These are phyloP conservation scores for Phyllotreta cruciferae DNA, from an alignment of 2,888 invertebrate genomes.

Conservation along the genomic window DNA sequence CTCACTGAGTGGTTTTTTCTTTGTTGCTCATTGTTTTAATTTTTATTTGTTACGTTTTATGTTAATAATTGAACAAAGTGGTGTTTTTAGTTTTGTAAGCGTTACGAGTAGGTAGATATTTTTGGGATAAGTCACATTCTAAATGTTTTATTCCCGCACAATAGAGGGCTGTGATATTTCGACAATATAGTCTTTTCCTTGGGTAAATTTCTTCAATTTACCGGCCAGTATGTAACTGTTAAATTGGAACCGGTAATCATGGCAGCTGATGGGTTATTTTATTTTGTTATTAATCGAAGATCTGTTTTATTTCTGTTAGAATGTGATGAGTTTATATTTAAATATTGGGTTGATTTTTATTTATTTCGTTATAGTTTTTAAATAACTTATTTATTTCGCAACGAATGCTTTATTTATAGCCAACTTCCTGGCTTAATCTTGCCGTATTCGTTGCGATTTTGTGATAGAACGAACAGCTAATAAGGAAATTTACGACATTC, in stretches of 20 bases:
- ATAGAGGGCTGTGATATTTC: constrained; percentile 19
- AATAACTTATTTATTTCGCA: constrained; percentile 34
- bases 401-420: constrained; percentile 30
- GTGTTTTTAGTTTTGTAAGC: constrained; percentile 34
- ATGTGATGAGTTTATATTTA: constrained; percentile 22
- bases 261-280: not conserved
- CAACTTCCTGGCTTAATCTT: constrained; percentile 30
- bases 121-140: constrained; percentile 30
- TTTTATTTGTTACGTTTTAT: constrained; percentile 36
- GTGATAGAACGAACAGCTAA: not conserved
- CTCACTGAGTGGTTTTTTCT: constrained; percentile 5
- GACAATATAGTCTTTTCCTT: not conserved
- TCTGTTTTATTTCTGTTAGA: constrained; percentile 17
- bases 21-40: constrained; percentile 36
- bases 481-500: not conserved
- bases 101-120: constrained; percentile 18
- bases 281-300: not conserved
- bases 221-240: not conserved
- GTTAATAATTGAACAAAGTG: constrained; percentile 35
- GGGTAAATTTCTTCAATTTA: not conserved
- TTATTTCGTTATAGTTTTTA: constrained; percentile 37
- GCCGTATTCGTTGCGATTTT: not conserved
- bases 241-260: not conserved
- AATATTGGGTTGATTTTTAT: constrained; percentile 38
- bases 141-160: constrained; percentile 8